phyloP scores from a whole-genome alignment of 2,888 invertebrate species.

The Eubasilissa splendida region DNA sequence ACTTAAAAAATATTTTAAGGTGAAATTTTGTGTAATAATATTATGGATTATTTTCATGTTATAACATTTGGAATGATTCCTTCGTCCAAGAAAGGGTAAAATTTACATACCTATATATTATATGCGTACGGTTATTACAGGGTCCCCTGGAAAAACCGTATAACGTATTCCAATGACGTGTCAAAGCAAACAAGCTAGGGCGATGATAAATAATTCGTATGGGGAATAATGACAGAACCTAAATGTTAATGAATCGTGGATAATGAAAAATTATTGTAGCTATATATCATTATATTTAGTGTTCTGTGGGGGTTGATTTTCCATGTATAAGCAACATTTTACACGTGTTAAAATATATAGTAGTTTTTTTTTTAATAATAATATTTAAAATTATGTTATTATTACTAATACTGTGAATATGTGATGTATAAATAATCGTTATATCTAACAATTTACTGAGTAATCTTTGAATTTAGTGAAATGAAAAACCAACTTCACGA shows the following conservation, averaged over 20 bases:
- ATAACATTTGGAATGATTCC: background rate
- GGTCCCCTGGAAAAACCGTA: background rate
- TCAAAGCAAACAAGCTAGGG: slow-evolving; percentile 56
- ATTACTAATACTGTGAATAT: no score
- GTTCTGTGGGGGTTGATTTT: slow-evolving; percentile 28
- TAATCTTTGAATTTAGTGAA: no score
- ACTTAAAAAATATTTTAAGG: no score
- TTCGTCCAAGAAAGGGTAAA: slow-evolving; percentile 5
- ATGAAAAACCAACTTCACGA: no score
- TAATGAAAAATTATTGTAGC: slow-evolving; percentile 59
- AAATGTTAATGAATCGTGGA: slow-evolving; percentile 59
- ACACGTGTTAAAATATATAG: no score
- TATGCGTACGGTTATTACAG: background rate
- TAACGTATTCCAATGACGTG: slow-evolving; percentile 45
- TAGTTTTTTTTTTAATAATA: no score
- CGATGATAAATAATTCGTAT: slow-evolving; percentile 55
- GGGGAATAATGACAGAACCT: slow-evolving; percentile 58
- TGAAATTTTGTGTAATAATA: no score
- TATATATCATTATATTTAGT: slow-evolving; percentile 53
- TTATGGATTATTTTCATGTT: no score
- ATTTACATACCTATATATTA: slow-evolving; percentile 19
- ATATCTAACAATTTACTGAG: no score
- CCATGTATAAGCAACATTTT: background rate
- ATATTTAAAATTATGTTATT: no score
- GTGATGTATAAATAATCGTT: no score